Base-by-base conservation (phyloP, 1,140 invertebrate species). In the Drosophila malerkotliana region DNA sequence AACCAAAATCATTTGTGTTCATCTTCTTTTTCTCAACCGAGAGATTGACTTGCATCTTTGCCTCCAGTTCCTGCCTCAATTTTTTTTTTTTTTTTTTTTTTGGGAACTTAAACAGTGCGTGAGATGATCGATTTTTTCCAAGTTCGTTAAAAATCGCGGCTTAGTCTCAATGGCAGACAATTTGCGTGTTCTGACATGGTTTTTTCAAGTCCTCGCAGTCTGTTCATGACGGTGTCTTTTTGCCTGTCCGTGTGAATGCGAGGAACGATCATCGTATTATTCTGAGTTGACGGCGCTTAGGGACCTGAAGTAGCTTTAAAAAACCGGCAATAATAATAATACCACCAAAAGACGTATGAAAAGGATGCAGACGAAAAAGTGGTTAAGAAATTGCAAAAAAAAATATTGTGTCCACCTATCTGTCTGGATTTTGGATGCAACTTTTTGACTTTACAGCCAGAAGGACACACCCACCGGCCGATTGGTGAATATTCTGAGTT, bases 381-480 rank as follows among this genome's bases (percentile, higher is more conserved):
- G 44, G 44, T 21, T 47, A 47, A 47, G 21, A 18, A 47, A 18
- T 47, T 21, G 8, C 18, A 18, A 18, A 47, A 55, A 58, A 73
- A 45, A 53, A 57, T 55, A 52, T 47, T 79, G 78, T 85, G 82
- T 85, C 82, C 82, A 87, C 82, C 82, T 85, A 85, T 85, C 69
- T 85, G 69, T 87, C 80, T 83, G 79, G 75, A 52, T 48, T 76
- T 81, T 79, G 77, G 79, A 87, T 87, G 78, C 82, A 82, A 87
- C 79, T 82, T 87, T 87, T 87, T 79, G 82, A 87, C 74, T 87
- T 87, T 87, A 87, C 82, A 87, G 82, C 82, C 82, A 69, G 62
- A 78, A 78, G 82, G 82, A 75, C 82, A 87, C 82, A 87, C 82
- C 82, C 82, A 87, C 82, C 69, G 84, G 74, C 62, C 51, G 61